These are phyloP conservation scores for Pipistrellus kuhlii DNA, from an alignment of 2,797 vertebrate species.

Conservation along the genomic window DNA sequence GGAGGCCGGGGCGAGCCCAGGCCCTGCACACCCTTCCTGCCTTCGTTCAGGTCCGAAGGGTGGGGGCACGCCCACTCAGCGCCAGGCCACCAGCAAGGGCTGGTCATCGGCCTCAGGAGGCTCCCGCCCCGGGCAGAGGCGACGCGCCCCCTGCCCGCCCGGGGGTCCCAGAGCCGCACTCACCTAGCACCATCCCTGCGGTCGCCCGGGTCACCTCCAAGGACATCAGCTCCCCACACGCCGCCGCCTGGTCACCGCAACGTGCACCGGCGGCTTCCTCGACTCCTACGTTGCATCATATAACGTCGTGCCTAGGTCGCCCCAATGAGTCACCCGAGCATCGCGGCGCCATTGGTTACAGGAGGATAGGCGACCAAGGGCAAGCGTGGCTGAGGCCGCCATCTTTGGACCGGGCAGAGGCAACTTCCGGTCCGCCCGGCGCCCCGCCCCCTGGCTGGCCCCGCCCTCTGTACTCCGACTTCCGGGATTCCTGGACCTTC, in stretches of 20 bases:
- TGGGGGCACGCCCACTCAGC: neutral
- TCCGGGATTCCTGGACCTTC: too few species aligned
- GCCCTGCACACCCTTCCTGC: neutral
- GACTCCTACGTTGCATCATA: constrained; percentile 72
- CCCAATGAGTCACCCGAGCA: neutral
- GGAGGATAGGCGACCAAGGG: neutral
- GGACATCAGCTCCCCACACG: constrained; percentile 23
- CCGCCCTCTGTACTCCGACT: too few species aligned
- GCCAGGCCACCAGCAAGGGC: neutral
- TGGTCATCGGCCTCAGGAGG: accelerated
- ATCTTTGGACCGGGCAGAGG: constrained; percentile 30
- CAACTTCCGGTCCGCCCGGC: neutral
- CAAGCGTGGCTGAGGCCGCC: neutral
- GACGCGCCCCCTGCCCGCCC: neutral
- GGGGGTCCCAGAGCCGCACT: neutral
- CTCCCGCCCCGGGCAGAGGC: neutral
- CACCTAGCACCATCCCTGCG: constrained; percentile 79
- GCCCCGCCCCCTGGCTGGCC: neutral
- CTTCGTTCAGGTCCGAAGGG: accelerated
- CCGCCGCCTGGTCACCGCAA: neutral
- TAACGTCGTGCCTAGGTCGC: neutral
- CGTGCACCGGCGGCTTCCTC: neutral
- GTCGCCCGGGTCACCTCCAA: constrained; percentile 74
- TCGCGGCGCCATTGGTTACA: constrained; percentile 57
- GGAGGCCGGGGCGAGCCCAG: too few species aligned